phyloP scores from a whole-genome alignment of 1,140 invertebrate species.

The Anastrepha ludens region DNA sequence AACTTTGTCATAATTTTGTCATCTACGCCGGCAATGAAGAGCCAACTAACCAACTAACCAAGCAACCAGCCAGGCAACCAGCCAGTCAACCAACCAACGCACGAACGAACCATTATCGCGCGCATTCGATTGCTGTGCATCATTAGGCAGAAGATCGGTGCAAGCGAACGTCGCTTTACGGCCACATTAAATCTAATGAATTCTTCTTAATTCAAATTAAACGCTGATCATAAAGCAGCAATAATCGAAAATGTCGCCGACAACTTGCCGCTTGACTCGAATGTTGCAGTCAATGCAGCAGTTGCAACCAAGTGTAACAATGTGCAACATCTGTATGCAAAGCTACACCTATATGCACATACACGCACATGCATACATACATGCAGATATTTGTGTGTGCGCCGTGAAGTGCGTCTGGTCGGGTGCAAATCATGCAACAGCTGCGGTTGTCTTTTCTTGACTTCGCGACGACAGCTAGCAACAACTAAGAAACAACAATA shows the following conservation, averaged over 20 bases:
- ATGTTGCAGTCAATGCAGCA: slow-evolving; percentile 7
- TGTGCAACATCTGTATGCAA: background rate
- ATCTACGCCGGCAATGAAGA: background rate
- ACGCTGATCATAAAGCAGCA: slow-evolving; percentile 51
- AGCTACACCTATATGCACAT: background rate
- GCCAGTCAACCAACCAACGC: background rate
- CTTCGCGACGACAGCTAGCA: slow-evolving; percentile 37
- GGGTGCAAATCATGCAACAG: slow-evolving; percentile 47
- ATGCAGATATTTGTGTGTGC: background rate
- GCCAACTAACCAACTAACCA: background rate
- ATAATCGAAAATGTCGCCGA: slow-evolving; percentile 51
- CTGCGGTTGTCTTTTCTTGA: slow-evolving; percentile 44
- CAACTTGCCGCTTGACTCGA: slow-evolving; percentile 35
- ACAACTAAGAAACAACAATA: background rate
- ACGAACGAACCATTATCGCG: background rate
- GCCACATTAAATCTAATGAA: slow-evolving; percentile 54
- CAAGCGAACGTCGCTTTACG: slow-evolving; percentile 26
- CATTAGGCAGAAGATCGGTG: slow-evolving; percentile 20
- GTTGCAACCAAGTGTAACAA: slow-evolving; percentile 19
- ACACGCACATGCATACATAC: background rate
- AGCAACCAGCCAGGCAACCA: background rate
- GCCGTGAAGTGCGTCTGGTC: slow-evolving; percentile 25
- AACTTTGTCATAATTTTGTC: slow-evolving; percentile 54
- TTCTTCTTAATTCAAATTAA: slow-evolving; percentile 53
- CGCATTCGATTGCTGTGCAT: background rate